These are phyloP conservation scores for Trisateles emortualis DNA, from an alignment of 2,888 invertebrate genomes.

Conservation along the genomic window DNA sequence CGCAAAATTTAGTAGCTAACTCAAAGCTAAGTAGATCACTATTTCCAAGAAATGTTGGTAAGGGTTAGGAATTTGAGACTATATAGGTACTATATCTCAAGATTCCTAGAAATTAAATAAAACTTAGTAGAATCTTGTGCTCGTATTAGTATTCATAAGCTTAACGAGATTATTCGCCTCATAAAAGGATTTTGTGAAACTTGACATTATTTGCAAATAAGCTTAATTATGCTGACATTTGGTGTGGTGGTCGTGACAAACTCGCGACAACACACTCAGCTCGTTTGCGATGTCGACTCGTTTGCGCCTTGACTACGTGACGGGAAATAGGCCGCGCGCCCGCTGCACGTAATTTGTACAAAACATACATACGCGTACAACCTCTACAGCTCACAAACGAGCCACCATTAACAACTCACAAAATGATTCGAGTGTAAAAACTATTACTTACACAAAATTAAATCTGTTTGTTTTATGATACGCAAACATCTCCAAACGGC, in stretches of 20 bases:
- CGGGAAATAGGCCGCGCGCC: conserved; percentile 64
- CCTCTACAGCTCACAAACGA: conserved; percentile 37
- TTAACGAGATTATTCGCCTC: neutral
- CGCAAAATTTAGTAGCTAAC: too few species aligned
- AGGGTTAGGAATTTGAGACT: too few species aligned
- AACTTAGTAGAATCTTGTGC: neutral
- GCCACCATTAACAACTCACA: conserved; percentile 31
- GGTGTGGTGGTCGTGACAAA: conserved; percentile 30
- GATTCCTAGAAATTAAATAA: too few species aligned
- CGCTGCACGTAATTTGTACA: conserved; percentile 48
- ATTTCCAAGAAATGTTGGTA: too few species aligned
- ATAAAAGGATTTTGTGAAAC: neutral
- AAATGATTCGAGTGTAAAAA: conserved; percentile 22
- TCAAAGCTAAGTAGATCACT: too few species aligned
- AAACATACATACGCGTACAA: conserved; percentile 43
- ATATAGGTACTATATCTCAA: too few species aligned
- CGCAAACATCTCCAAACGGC: conserved; percentile 37
- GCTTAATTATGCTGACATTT: conserved; percentile 33
- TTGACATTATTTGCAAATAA: conserved; percentile 16
- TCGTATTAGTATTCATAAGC: neutral
- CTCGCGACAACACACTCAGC: conserved; percentile 43
- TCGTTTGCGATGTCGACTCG: conserved; percentile 62
- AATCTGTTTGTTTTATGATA: conserved; percentile 32
- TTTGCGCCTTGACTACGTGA: conserved; percentile 67
- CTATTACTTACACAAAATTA: conserved; percentile 29